Evolutionary conservation across 2,888 invertebrate species (phyloP).

Genomic region (Drosophila quinaria): DNA sequence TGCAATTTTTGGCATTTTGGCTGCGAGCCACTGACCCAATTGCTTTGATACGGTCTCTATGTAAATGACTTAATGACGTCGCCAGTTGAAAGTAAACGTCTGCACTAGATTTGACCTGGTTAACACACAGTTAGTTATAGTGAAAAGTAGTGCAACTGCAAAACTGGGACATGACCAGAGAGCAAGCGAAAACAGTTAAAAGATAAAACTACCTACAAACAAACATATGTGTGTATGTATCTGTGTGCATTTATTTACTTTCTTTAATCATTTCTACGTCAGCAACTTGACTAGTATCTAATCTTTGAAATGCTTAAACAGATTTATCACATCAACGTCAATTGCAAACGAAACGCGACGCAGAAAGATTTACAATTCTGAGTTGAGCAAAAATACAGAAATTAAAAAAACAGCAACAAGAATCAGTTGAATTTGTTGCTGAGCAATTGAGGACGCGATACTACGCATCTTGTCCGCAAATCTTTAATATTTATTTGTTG

Average conservation of each 20-base stretch:
- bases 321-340: slow-evolving; percentile 71
- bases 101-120: slow-evolving; percentile 64
- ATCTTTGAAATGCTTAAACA: slow-evolving; percentile 67
- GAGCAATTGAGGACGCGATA: slow-evolving; percentile 52
- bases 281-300: slow-evolving; percentile 64
- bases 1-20: slow-evolving; percentile 31
- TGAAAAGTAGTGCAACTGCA: slow-evolving; percentile 47
- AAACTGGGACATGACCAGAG: slow-evolving; percentile 54
- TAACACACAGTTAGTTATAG: slow-evolving; percentile 37
- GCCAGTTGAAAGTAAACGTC: slow-evolving; percentile 53
- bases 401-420: slow-evolving; percentile 8
- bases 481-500: slow-evolving; percentile 22
- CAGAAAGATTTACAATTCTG: slow-evolving; percentile 29
- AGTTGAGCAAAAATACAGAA: slow-evolving; percentile 15
- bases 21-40: slow-evolving; percentile 59
- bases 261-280: slow-evolving; percentile 38
- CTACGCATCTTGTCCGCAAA: slow-evolving; percentile 33
- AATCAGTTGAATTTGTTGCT: slow-evolving; percentile 63
- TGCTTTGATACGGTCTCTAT: slow-evolving; percentile 32
- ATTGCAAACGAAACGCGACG: slow-evolving; percentile 44
- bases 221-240: slow-evolving; percentile 6
- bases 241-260: slow-evolving; percentile 21
- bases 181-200: slow-evolving; percentile 16
- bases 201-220: slow-evolving; percentile 6
- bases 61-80: slow-evolving; percentile 35